Evolutionary conservation across 1,140 invertebrate genomes (phyloP), one percentile per base, ranked within the genome.

Genomic region (Pseudomyrmex flavicornis): DNA sequence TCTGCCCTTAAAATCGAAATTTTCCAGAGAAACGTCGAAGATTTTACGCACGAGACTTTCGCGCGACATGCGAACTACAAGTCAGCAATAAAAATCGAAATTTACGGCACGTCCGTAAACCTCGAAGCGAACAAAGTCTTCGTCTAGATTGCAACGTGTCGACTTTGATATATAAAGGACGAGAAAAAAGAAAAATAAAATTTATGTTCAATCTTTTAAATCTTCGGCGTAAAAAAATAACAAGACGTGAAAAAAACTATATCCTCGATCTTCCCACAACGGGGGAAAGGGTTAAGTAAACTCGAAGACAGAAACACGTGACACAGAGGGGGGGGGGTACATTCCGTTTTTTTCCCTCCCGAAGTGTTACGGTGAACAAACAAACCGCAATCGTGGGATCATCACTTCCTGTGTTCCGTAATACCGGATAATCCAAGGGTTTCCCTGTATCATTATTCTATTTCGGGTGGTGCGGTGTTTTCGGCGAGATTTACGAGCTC

Each of bases 371-470:
- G 35, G 46, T 15, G 15, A 75, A 46, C 73, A 75, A 35, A 74
- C 44, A 46, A 61, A 63, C 22, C 46, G 20, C 59, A 35, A 17
- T 46, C 50, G 12, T 46, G 35, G 62, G 22, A 58, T 35, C 35
- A 35, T 35, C 35, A 35, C 26, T 20, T 48, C 44, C 44, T 20
- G 20, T 59, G 35, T 50, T 80, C 66, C 65, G 54, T 44, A 15
- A 70, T 26, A 22, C 15, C 50, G 7, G 4, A 15, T 59, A 70
- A 79, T 79, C 46, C 63, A 48, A 84, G 56, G 35, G 68, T 86
- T 86, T 63, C 35, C n/a, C 35, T 20, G 35, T 35, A n/a, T 73
- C 52, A 66, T 72, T 63, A 68, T 76, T 86, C 84, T 90, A 90
- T 90, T 90, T 90, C 58, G 13, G 87, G 0, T 59, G 15, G 10